A percentile compares a stretch with the other conserved stretches of the same genome.
Evolutionary conservation across 2,113 vertebrate species (phyloP).

Genomic region (Ictalurus furcatus): DNA sequence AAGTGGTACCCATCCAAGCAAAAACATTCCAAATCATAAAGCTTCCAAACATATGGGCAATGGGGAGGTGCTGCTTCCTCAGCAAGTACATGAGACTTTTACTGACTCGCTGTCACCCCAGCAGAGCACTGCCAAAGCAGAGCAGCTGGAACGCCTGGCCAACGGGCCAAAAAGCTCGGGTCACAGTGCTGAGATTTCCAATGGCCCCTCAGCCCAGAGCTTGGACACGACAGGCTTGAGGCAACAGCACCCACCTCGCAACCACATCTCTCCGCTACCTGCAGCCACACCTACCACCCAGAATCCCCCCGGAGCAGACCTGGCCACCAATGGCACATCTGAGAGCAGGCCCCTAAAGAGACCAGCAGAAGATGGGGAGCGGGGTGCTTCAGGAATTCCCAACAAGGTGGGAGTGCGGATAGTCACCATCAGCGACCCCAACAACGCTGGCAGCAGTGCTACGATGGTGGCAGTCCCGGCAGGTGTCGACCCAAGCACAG

Average conservation of each 20-base stretch:
- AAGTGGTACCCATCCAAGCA: slow-evolving; percentile 85
- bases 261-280: slow-evolving; percentile 83
- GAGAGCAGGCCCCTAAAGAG: slow-evolving; percentile 91
- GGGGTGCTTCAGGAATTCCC: slow-evolving; percentile 87
- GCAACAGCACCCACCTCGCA: slow-evolving; percentile 83
- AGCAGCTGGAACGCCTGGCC: slow-evolving; percentile 89
- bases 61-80: slow-evolving; percentile 87
- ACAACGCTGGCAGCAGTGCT: slow-evolving; percentile 94
- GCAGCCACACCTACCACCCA: slow-evolving; percentile 78
- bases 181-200: slow-evolving; percentile 85
- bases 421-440: slow-evolving; percentile 99
- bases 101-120: slow-evolving; percentile 79
- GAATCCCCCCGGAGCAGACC: slow-evolving; percentile 73
- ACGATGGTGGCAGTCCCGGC: slow-evolving; percentile 99
- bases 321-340: slow-evolving; percentile 85
- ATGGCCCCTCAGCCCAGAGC: slow-evolving; percentile 89
- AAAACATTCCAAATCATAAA: slow-evolving; percentile 99
- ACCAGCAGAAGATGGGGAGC: slow-evolving; percentile 87
- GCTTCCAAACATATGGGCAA: slow-evolving; percentile 99
- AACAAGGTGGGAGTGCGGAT: slow-evolving; percentile 98
- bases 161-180: slow-evolving; percentile 89
- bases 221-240: slow-evolving; percentile 81
- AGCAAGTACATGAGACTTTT: slow-evolving; percentile 73
- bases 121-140: slow-evolving; percentile 99
- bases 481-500: slow-evolving; percentile 96